Conservation (phyloP, 2,888 invertebrate species). For the Ornithoptera alexandrae region DNA sequence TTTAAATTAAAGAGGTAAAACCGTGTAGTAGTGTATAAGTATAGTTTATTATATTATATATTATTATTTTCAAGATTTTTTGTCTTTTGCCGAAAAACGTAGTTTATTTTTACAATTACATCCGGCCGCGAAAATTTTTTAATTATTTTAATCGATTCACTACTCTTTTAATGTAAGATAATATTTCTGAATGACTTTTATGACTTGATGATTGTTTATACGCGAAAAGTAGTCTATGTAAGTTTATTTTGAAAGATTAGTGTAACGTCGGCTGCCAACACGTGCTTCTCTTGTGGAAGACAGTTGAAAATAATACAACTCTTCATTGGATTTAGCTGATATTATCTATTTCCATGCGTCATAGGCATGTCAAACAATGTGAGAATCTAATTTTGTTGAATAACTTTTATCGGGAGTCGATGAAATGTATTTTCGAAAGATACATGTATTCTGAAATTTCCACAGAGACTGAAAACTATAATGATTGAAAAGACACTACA, state of each 20-base stretch:
- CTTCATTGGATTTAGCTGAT: constrained; percentile 43
- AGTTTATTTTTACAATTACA: too few relatives aligned
- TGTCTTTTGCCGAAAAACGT: too few relatives aligned
- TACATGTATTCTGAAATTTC: not conserved
- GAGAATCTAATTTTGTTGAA: constrained; percentile 25
- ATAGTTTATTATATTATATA: too few relatives aligned
- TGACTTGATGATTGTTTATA: constrained; percentile 43
- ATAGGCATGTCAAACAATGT: constrained; percentile 41
- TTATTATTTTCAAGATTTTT: too few relatives aligned
- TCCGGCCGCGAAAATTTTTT: too few relatives aligned
- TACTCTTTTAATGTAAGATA: not conserved
- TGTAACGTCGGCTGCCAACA: constrained; percentile 61
- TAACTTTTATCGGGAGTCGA: not conserved
- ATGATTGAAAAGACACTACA: not conserved
- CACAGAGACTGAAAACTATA: not conserved
- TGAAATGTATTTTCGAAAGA: not conserved
- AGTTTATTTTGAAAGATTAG: constrained; percentile 61
- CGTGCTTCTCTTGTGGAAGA: constrained; percentile 57
- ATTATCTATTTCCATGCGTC: constrained; percentile 34
- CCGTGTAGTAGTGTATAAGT: too few relatives aligned
- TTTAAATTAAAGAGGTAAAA: too few relatives aligned
- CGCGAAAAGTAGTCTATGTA: constrained; percentile 48
- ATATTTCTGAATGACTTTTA: constrained; percentile 33
- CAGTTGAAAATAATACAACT: constrained; percentile 52
- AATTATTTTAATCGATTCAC: not conserved